Base-by-base conservation (phyloP, 2,888 invertebrate species). In the Drosophila emarginata region DNA sequence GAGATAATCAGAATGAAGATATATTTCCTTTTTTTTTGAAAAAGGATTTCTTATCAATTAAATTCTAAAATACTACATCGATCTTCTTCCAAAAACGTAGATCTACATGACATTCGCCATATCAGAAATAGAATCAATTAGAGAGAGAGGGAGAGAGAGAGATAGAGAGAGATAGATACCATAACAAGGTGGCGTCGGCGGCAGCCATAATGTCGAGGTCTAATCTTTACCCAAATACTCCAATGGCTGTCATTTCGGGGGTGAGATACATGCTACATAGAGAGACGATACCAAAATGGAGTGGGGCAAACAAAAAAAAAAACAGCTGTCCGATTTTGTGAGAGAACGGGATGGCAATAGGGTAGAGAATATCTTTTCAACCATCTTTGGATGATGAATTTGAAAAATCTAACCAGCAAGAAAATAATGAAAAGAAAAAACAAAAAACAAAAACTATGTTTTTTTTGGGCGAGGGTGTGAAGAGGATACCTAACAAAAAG, bases 341-440 rank as follows among this genome's bases (percentile, higher is more conserved):
- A 2, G 45, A 12, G 45, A 45, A 21, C 0, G 45, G 21, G 45
- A 45, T 45, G 45, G 45, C 45, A 45, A 45, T 45, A 45, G 45
- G 4, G 45, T 45, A 12, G 11, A 45, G 45, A 45, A 45, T 45
- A 45, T 45, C 45, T 45, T 21, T 11, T 45, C 45, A 21, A 45
- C 45, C 45, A 45, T 45, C 45, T 45, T 45, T 45, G 21, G 21
- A 45, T 45, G 45, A 45, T 45, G 45, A 45, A 45, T 45, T 45
- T 21, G 45, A 45, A 45, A 45, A 45, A 45, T 14, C 12, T 45
- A 21, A 45, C 18, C 45, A 45, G 45, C 45, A 18, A 45, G 45
- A 45, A 18, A 45, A n/a, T 54, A 28, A 28, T 28, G 5, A 23
- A 23, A 23, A 2, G n/a, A n/a, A n/a, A n/a, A 23, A 6, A 26